Evolutionary conservation across 2,888 invertebrate genomes (phyloP), one percentile per base, ranked within the genome.

Genomic region (Mylabris sibirica): DNA sequence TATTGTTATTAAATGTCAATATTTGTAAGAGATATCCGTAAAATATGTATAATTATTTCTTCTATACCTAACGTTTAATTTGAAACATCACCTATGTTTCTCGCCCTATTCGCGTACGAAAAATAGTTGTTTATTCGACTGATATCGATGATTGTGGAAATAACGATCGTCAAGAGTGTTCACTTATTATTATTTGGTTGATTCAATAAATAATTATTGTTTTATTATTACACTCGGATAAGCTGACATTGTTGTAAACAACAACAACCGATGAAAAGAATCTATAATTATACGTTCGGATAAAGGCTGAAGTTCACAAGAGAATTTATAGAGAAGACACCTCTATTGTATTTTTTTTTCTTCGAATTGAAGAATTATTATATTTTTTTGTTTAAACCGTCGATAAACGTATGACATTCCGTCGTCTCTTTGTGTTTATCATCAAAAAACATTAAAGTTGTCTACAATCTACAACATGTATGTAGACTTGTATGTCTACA

Each of bases 401-500:
- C 53, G 53, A 53, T 53, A 24, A 8, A 53, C 53, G 53, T 53
- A 53, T 53, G 53, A 53, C 53, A 53, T 24, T 12, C 24, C 30
- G 8, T 30, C 30, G 8, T 30, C 30, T 30, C 24, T 53, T 22
- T 24, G 12, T 6, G 20, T 11, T 53, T 24, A 24, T 53, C 22
- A 44, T 44, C 44, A n/a, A 44, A n/a, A 8, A 44, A 3, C 8
- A 53, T 22, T 20, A 24, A 24, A 53, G 20, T n/a, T 44, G 17
- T 44, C n/a, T n/a, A n/a, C n/a, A n/a, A n/a, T n/a, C n/a, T n/a
- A n/a, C 17, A 2, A 41, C n/a, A n/a, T 41, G 1, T 41, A 41
- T 41, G 5, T 20, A n/a, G 8, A 26, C 60, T 3, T 60, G 9
- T 26, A 5, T 60, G 3, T n/a, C 8, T 38, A 34, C 3, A 20